phyloP scores from a whole-genome alignment of 2,113 vertebrate genomes.

The Rhinolophus sinicus region DNA sequence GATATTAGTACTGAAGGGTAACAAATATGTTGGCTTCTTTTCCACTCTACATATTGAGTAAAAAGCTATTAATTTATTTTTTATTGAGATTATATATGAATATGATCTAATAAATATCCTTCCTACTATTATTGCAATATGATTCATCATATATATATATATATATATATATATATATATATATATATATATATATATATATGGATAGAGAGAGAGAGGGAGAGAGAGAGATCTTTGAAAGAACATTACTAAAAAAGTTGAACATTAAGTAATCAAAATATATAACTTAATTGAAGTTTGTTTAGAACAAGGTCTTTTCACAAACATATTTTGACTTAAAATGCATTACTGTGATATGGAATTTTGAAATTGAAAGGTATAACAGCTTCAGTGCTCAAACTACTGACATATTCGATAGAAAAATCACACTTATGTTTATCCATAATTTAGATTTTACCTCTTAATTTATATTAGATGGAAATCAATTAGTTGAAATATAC shows the following conservation, averaged over 20 bases:
- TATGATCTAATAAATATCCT: background rate
- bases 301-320: background rate
- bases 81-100: background rate
- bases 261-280: background rate
- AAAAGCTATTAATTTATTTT: background rate
- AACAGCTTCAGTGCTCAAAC: background rate
- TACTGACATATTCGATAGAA: background rate
- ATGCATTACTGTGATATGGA: background rate
- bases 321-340: background rate
- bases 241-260: background rate
- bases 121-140: background rate
- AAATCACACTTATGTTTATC: background rate
- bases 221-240: too few species aligned
- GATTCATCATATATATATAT: background rate
- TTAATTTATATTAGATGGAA: slow-evolving; percentile 66
- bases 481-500: slow-evolving; percentile 57
- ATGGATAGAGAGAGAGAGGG: too few species aligned
- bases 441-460: background rate
- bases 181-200: too few species aligned
- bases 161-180: too few species aligned
- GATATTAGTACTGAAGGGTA: background rate
- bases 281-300: background rate
- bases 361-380: background rate
- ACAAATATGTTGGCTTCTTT: background rate
- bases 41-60: background rate